A percentile compares a stretch with the other conserved stretches of the same genome.
phyloP scores from a whole-genome alignment of 2,888 invertebrate species.

The Baronia brevicornis region DNA sequence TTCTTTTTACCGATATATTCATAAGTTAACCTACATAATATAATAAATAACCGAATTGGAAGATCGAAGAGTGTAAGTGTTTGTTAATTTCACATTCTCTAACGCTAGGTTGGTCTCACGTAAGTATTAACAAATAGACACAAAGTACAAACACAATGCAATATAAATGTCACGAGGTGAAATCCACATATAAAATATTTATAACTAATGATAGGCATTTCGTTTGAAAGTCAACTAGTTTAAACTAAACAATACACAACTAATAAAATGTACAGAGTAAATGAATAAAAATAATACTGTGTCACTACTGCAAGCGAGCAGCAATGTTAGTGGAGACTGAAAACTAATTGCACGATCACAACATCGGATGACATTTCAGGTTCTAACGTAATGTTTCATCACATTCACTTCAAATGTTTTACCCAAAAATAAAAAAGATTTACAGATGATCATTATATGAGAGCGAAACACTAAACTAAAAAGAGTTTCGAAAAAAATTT shows the following conservation, averaged over 20 bases:
- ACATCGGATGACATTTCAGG: slow-evolving; percentile 10
- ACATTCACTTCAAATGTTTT: slow-evolving; percentile 3
- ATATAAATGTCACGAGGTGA: slow-evolving; percentile 14
- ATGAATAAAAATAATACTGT: slow-evolving; percentile 71
- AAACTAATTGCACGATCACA: slow-evolving; percentile 22
- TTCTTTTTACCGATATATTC: slow-evolving; percentile 51
- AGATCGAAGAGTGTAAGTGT: slow-evolving; percentile 49
- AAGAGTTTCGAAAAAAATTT: slow-evolving; percentile 14
- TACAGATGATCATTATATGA: slow-evolving; percentile 3
- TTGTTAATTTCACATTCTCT: slow-evolving; percentile 21
- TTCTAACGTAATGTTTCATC: too few species aligned
- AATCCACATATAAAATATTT: slow-evolving; percentile 15
- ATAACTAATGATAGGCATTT: slow-evolving; percentile 13
- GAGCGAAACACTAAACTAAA: slow-evolving; percentile 4
- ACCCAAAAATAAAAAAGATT: slow-evolving; percentile 2
- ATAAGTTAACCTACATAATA: slow-evolving; percentile 55
- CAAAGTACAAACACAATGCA: slow-evolving; percentile 19
- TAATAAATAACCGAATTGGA: slow-evolving; percentile 69
- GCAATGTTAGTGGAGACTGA: slow-evolving; percentile 47
- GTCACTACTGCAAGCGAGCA: slow-evolving; percentile 61
- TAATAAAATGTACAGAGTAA: slow-evolving; percentile 63
- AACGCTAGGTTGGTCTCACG: slow-evolving; percentile 17
- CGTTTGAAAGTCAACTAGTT: slow-evolving; percentile 44
- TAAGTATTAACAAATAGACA: slow-evolving; percentile 17
- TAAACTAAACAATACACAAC: slow-evolving; percentile 31